A percentile compares a stretch with the other conserved stretches of the same genome.
Evolutionary conservation across 2,113 vertebrate genomes (phyloP).

Genomic region (Bubo bubo): DNA sequence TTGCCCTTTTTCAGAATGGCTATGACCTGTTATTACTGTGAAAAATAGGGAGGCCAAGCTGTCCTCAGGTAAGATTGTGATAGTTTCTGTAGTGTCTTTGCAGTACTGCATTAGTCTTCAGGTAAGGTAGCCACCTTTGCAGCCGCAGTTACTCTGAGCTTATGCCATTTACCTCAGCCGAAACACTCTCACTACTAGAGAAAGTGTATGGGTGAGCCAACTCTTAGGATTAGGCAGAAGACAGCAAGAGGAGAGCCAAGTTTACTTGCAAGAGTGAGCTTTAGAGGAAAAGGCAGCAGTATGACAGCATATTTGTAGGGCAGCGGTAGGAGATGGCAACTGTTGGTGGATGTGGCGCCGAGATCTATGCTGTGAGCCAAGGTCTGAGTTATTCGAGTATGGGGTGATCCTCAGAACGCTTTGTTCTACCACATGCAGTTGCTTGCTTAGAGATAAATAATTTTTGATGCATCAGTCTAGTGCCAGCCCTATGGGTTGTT

Average conservation of each 20-base stretch:
- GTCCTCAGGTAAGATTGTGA: not conserved
- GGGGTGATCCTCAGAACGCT: not conserved
- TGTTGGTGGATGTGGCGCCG: accelerated
- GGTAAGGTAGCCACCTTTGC: not conserved
- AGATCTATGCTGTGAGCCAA: not conserved
- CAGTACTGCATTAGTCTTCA: not conserved
- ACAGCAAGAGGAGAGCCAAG: not conserved
- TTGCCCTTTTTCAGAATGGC: not conserved
- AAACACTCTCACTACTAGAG: not conserved
- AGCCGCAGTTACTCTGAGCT: not conserved
- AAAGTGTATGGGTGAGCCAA: not conserved
- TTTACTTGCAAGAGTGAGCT: not conserved
- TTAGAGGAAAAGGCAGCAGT: not conserved
- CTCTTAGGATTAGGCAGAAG: not conserved
- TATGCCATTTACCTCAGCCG: not conserved
- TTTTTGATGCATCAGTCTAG: not conserved
- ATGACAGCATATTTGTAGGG: not conserved
- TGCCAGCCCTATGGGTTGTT: not conserved
- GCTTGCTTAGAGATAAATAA: not conserved
- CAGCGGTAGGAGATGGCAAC: not conserved
- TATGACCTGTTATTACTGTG: not conserved
- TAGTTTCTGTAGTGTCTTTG: not conserved
- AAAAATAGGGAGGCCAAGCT: not conserved
- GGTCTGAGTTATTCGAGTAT: not conserved
- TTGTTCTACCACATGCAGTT: not conserved